Base-by-base conservation (phyloP, 2,797 vertebrate genomes). In the Scolopax rusticola region DNA sequence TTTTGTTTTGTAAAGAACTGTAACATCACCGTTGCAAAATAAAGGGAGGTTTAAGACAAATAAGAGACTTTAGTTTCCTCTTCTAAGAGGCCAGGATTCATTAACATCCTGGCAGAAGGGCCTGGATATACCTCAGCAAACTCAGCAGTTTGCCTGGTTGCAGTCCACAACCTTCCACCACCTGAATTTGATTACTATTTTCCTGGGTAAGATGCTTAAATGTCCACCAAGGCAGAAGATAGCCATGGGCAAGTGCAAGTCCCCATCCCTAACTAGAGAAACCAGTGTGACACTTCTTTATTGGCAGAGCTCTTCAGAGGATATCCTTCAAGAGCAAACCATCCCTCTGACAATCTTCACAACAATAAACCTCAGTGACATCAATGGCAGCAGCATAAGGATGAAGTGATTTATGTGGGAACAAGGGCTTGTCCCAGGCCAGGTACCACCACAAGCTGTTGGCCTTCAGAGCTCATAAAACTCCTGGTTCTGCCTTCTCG, bases 241-340 rank as follows among this genome's bases (percentile, higher is more conserved):
- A 40, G 15, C 1, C 4, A 2, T 1, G 1, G 32, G 28, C 23
- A 50, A 2, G 6, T n/a, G 9, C 45, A 79, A 71, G 23, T 13
- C 20, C 47, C 11, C 48, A 32, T 30, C 48, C 74, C 4, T 23
- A 50, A n/a, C 28, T 38, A 30, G 10, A 84, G 57, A 81, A 71
- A 70, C 20, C n/a, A 40, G 2, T 17, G 14, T 19, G 14, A n/a
- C 8, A n/a, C 6, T 91, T 64, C 36, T 54, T 47, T 32, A 38
- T 23, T 25, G 45, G 6, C 1, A 23, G 12, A 83, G 19, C 7
- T 33, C 71, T 59, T 77, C 68, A 60, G 48, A 76, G 63, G 63
- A 43, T 32, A 70, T 32, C 7, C 5, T 74, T 40, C 14, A 36
- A 51, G 36, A 80, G 30, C 14, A 84, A 89, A 56, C 11, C 23